Evolutionary conservation across 1,140 invertebrate species (phyloP).

Genomic region (Drosophila azteca): DNA sequence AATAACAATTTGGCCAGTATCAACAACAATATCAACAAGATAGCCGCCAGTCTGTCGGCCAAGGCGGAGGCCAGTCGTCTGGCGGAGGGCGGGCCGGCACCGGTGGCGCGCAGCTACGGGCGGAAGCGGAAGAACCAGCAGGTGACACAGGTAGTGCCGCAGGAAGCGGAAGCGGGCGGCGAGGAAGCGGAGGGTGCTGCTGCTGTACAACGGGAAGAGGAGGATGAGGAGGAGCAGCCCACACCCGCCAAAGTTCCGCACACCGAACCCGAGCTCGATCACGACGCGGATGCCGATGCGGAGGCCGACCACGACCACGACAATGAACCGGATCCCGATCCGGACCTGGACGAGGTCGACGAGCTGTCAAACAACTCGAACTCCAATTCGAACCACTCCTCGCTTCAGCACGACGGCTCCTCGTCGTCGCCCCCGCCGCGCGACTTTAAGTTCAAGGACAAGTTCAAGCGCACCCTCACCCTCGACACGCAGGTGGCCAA

Average conservation of each 20-base stretch:
- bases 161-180: constrained; percentile 1
- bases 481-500: constrained; percentile 58
- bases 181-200: background rate
- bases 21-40: constrained; percentile 80
- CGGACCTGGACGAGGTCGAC: constrained; percentile 51
- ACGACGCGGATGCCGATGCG: constrained; percentile 14
- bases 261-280: constrained; percentile 37
- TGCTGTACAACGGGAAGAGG: constrained; percentile 17
- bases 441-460: constrained; percentile 82
- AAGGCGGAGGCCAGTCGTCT: constrained; percentile 69
- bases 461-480: constrained; percentile 78
- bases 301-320: constrained; percentile 40
- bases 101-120: constrained; percentile 62
- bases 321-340: constrained; percentile 52
- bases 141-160: constrained; percentile 64
- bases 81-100: constrained; percentile 33
- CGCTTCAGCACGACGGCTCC: constrained; percentile 68
- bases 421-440: constrained; percentile 73
- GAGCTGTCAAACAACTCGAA: constrained; percentile 68
- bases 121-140: constrained; percentile 81
- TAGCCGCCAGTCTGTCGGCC: constrained; percentile 72
- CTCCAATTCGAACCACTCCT: constrained; percentile 64
- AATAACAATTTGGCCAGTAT: constrained; percentile 67
- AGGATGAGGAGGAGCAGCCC: constrained; percentile 48
- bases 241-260: constrained; percentile 68